These are phyloP conservation scores for Pogonus chalceus DNA, from an alignment of 1,140 invertebrate species.

Conservation along the genomic window DNA sequence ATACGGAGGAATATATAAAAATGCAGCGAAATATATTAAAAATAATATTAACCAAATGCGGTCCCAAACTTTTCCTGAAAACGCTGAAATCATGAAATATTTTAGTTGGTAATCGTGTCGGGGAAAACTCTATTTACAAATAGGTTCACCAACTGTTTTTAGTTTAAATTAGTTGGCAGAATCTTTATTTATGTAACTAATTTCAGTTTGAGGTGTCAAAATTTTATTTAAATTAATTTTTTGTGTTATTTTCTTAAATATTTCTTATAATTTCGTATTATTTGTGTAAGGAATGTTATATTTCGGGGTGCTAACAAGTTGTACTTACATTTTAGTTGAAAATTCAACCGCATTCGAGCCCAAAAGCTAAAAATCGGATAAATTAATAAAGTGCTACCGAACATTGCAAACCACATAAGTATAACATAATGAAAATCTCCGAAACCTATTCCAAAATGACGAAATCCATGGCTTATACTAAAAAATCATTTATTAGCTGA, in stretches of 20 bases:
- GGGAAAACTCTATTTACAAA: too few relatives aligned
- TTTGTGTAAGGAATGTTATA: too few relatives aligned
- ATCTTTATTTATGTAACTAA: slow-evolving; percentile 38
- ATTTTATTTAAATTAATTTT: slow-evolving; percentile 12
- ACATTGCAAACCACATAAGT: slow-evolving; percentile 46
- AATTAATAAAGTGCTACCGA: slow-evolving; percentile 37
- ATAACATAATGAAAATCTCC: slow-evolving; percentile 44
- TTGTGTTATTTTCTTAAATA: too few relatives aligned
- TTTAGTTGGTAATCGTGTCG: too few relatives aligned
- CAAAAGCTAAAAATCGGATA: slow-evolving; percentile 47
- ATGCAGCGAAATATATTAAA: neutral
- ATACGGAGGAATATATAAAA: neutral
- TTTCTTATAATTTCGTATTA: slow-evolving; percentile 7
- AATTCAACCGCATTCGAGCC: slow-evolving; percentile 31
- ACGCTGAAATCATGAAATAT: too few relatives aligned
- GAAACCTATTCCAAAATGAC: slow-evolving; percentile 43
- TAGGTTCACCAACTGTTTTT: slow-evolving; percentile 6
- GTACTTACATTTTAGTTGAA: slow-evolving; percentile 32
- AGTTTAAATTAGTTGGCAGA: slow-evolving; percentile 33
- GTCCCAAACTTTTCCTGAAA: neutral
- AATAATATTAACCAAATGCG: neutral
- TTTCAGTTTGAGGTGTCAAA: slow-evolving; percentile 21
- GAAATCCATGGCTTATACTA: slow-evolving; percentile 44
- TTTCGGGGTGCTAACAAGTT: too few relatives aligned
- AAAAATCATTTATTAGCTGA: slow-evolving; percentile 24